A percentile compares a stretch with the other conserved stretches of the same genome.
Evolutionary conservation across 2,113 vertebrate genomes (phyloP).

Genomic region (Anseranas semipalmata): DNA sequence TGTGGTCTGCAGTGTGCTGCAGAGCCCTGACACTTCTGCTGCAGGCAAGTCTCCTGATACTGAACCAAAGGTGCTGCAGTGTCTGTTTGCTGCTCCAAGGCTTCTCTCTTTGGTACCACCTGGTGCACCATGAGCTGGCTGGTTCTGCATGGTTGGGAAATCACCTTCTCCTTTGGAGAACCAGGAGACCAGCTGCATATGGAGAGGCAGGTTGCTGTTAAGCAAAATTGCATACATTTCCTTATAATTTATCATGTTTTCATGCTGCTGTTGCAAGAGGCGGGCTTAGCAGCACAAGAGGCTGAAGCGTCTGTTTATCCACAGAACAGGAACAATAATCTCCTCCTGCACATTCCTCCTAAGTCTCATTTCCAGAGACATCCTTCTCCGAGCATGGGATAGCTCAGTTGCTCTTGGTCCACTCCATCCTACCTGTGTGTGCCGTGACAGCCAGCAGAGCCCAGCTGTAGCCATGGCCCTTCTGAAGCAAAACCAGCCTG

Average conservation of each 20-base stretch:
- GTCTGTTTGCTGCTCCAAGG: not conserved
- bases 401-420: not conserved
- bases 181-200: not conserved
- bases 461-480: not conserved
- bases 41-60: constrained; percentile 81
- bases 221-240: not conserved
- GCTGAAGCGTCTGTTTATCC: not conserved
- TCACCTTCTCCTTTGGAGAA: not conserved
- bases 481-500: not conserved
- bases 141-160: not conserved
- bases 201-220: not conserved
- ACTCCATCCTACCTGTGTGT: accelerated
- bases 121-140: accelerated
- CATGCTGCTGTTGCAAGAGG: not conserved
- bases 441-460: not conserved
- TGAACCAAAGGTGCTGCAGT: not conserved
- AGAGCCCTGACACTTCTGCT: constrained; percentile 85
- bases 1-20: constrained; percentile 82
- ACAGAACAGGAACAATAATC: not conserved
- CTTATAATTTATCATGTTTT: not conserved
- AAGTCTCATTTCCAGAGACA: not conserved
- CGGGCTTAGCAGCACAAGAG: not conserved
- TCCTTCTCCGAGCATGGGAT: not conserved
- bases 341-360: not conserved
- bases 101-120: not conserved